Conservation (phyloP, 2,113 vertebrate species). For the Amphilophus citrinellus region DNA sequence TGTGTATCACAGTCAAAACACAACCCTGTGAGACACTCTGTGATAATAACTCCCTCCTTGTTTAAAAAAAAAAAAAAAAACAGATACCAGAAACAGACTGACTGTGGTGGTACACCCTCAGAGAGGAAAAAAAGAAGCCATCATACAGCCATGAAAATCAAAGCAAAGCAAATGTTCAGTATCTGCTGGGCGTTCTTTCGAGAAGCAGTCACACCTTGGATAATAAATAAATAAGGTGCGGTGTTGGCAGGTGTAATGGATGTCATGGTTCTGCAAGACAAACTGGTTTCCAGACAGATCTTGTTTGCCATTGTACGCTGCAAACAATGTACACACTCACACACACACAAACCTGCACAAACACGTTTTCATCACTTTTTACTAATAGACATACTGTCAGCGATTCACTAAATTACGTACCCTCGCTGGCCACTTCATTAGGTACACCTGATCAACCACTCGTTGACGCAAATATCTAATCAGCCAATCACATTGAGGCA, state of each 20-base stretch:
- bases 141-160: slow-evolving; percentile 49
- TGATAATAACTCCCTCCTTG: neutral
- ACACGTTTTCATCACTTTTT: neutral
- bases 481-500: neutral
- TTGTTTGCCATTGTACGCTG: neutral
- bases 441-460: neutral
- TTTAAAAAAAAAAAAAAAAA: slow-evolving; percentile 21
- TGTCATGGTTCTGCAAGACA: slow-evolving; percentile 38
- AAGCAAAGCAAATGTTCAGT: slow-evolving; percentile 39
- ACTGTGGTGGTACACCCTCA: slow-evolving; percentile 1
- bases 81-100: slow-evolving; percentile 7
- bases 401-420: neutral
- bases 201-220: slow-evolving; percentile 48
- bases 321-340: neutral
- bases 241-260: slow-evolving; percentile 41
- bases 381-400: neutral
- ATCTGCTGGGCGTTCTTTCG: slow-evolving; percentile 28
- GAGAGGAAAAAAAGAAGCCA: slow-evolving; percentile 8
- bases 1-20: neutral
- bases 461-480: neutral
- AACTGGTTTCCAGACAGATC: slow-evolving; percentile 53
- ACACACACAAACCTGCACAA: neutral
- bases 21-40: neutral
- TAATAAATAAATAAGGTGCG: slow-evolving; percentile 31
- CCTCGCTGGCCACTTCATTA: neutral